Evolutionary conservation across 2,888 invertebrate species (phyloP).

Genomic region (Trichopria drosophilae): DNA sequence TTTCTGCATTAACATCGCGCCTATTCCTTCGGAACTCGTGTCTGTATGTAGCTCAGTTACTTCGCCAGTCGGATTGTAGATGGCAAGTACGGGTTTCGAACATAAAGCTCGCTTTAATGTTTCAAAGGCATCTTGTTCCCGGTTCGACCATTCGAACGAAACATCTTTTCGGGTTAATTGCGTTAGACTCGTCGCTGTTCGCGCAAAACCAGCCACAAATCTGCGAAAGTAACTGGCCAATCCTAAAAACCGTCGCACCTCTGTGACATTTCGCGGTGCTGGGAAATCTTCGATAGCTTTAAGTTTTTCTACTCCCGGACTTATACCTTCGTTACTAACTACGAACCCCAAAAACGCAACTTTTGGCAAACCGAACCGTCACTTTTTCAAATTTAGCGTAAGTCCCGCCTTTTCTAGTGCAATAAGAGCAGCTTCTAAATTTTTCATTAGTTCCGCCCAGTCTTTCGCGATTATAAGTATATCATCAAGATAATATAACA

Average conservation of each 20-base stretch:
- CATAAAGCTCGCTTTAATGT: slow-evolving; percentile 2
- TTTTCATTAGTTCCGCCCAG: slow-evolving; percentile 37
- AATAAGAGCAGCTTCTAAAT: slow-evolving; percentile 35
- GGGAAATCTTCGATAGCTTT: slow-evolving; percentile 28
- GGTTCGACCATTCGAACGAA: slow-evolving; percentile 7
- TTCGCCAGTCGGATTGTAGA: slow-evolving; percentile 9
- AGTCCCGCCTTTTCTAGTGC: slow-evolving; percentile 35
- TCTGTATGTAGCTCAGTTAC: slow-evolving; percentile 24
- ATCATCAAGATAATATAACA: too few relatives aligned
- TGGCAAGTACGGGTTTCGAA: slow-evolving; percentile 1
- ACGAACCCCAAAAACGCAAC: slow-evolving; percentile 43
- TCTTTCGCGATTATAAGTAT: slow-evolving; percentile 22
- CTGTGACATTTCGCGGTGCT: not conserved
- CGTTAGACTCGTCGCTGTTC: slow-evolving; percentile 14
- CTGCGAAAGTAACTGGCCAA: slow-evolving; percentile 16
- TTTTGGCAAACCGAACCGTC: slow-evolving; percentile 36
- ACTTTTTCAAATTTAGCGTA: slow-evolving; percentile 43
- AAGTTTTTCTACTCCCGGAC: slow-evolving; percentile 32
- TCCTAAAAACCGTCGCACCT: slow-evolving; percentile 17
- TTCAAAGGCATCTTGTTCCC: slow-evolving; percentile 13
- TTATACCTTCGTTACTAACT: slow-evolving; percentile 14
- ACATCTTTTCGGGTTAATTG: not conserved
- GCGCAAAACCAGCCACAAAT: slow-evolving; percentile 14
- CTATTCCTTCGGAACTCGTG: slow-evolving; percentile 1
- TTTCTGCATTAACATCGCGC: slow-evolving; percentile 30